Percentiles rank a stretch among this genome's conserved stretches.
Evolutionary conservation across 2,797 vertebrate genomes (phyloP).

Genomic region (Mormyrus hasselquistii): DNA sequence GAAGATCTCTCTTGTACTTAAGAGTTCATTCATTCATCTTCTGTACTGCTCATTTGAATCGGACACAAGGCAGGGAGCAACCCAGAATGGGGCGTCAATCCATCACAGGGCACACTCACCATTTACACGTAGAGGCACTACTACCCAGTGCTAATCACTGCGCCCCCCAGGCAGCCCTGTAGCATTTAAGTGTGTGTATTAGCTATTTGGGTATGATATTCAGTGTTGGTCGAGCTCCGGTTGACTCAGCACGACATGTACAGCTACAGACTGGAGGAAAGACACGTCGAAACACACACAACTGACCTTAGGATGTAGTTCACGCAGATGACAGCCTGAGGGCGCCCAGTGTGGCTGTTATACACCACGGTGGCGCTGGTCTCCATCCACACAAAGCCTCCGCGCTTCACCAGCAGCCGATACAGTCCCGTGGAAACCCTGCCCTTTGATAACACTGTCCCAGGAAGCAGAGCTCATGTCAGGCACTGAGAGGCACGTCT

Average conservation of each 20-base stretch:
- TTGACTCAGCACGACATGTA: background rate
- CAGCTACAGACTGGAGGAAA: background rate
- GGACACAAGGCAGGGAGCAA: background rate
- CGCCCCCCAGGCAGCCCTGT: too few species aligned
- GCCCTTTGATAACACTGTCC: constrained; percentile 47
- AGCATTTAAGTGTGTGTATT: background rate
- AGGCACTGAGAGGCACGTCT: background rate
- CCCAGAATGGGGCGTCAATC: background rate
- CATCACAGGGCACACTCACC: background rate
- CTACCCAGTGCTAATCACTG: too few species aligned
- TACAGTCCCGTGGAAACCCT: constrained; percentile 44
- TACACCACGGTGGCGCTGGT: constrained; percentile 44
- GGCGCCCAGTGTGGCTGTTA: constrained; percentile 32
- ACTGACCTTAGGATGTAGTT: constrained; percentile 50
- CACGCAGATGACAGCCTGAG: constrained; percentile 44
- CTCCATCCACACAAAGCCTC: constrained; percentile 50
- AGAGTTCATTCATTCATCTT: background rate
- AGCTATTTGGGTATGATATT: background rate
- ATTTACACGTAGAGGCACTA: background rate
- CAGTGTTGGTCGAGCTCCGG: background rate
- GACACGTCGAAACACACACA: too few species aligned
- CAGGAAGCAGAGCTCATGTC: background rate
- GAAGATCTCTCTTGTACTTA: background rate
- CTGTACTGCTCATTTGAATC: background rate
- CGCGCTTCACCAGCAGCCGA: constrained; percentile 41